Conservation (phyloP, 2,888 invertebrate species). For the Tridacna crocea region DNA sequence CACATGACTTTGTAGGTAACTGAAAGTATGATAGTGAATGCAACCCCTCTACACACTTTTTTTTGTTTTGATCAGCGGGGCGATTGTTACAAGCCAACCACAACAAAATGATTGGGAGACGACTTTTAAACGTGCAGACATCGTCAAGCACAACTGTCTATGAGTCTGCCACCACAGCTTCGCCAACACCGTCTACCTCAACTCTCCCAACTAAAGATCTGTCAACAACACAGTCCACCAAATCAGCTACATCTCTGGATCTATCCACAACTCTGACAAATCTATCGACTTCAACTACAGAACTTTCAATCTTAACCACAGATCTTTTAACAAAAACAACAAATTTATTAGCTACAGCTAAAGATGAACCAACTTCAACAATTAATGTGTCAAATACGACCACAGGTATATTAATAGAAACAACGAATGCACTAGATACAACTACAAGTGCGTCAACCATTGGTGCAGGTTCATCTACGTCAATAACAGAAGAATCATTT, state of each 20-base stretch:
- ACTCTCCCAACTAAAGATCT: background rate
- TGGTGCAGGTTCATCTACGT: conserved; percentile 1
- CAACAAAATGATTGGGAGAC: too few species aligned
- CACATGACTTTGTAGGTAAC: background rate
- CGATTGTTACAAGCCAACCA: too few species aligned
- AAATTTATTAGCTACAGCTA: too few species aligned
- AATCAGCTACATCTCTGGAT: background rate
- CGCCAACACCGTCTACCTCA: conserved; percentile 6
- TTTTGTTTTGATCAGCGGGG: too few species aligned
- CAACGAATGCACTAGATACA: background rate
- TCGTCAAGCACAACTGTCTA: too few species aligned
- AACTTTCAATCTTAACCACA: too few species aligned
- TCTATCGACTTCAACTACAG: background rate
- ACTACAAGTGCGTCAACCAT: background rate
- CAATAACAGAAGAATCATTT: conserved; percentile 16
- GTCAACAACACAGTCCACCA: background rate
- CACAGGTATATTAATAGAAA: background rate
- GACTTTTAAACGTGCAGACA: too few species aligned
- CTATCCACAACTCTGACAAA: background rate
- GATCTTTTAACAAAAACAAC: too few species aligned
- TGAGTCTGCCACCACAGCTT: background rate
- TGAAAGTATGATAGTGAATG: too few species aligned
- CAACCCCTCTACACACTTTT: too few species aligned
- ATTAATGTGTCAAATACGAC: background rate
- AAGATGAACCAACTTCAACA: background rate